Percentiles rank a stretch among this genome's conserved stretches.
These are phyloP conservation scores for Geotrupes spiniger DNA, from an alignment of 2,888 invertebrate genomes.

Conservation along the genomic window DNA sequence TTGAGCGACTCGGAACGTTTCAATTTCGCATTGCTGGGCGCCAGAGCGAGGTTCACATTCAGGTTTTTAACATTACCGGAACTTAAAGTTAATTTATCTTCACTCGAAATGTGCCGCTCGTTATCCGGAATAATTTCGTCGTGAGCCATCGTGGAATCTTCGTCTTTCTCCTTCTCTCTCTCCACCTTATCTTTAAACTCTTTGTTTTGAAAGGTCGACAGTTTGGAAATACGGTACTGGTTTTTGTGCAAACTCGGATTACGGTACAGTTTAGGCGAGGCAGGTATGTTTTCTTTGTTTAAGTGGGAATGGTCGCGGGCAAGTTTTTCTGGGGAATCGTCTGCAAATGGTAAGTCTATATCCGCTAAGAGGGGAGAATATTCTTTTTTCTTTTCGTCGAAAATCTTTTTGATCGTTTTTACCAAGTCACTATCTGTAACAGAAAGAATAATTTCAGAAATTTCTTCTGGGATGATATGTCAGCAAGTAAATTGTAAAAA, in stretches of 20 bases:
- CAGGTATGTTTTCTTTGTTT: slow-evolving; percentile 45
- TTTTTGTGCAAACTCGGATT: slow-evolving; percentile 57
- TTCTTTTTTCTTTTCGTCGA: slow-evolving; percentile 77
- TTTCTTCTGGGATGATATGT: neutral
- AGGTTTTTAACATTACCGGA: slow-evolving; percentile 24
- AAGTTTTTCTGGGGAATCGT: slow-evolving; percentile 62
- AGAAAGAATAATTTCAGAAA: slow-evolving; percentile 31
- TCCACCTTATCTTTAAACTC: slow-evolving; percentile 42
- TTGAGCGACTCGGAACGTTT: slow-evolving; percentile 63
- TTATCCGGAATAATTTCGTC: slow-evolving; percentile 44
- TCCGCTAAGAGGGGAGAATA: slow-evolving; percentile 57
- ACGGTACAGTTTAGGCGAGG: slow-evolving; percentile 45
- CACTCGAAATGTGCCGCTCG: slow-evolving; percentile 39
- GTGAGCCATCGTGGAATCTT: slow-evolving; percentile 40
- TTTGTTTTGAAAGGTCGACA: slow-evolving; percentile 21
- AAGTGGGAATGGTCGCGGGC: slow-evolving; percentile 33
- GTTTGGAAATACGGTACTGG: slow-evolving; percentile 30
- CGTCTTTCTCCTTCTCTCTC: slow-evolving; percentile 49
- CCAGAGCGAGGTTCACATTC: slow-evolving; percentile 30
- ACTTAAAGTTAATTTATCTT: slow-evolving; percentile 31
- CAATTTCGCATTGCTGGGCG: slow-evolving; percentile 39
- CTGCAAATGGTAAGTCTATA: slow-evolving; percentile 67
- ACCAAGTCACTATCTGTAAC: slow-evolving; percentile 78
- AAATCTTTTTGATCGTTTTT: slow-evolving; percentile 77
- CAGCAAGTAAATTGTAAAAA: no score